Base-by-base conservation (phyloP, 2,113 vertebrate genomes). In the Psettodes erumei region DNA sequence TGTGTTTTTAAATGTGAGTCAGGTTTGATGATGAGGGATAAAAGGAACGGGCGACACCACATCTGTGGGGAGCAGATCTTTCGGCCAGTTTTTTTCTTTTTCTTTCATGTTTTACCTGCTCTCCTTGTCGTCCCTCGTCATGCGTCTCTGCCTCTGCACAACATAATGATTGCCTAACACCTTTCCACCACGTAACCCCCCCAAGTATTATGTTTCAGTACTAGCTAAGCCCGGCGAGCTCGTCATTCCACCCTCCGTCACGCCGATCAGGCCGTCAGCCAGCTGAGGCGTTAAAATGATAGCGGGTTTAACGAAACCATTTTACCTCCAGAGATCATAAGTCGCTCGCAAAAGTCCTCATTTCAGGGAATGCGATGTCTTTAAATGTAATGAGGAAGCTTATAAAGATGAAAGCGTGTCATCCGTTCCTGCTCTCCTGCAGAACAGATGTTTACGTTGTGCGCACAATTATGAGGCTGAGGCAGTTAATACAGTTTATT, bases 141-240 rank as follows among this genome's bases (percentile, higher is more conserved):
- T 11, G 9, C 61, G 70, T 72, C 66, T 72, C 66, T 50, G 50
- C 19, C 33, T 35, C n/a, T 43, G 8, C 0, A 33, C 73, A 27
- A 38, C 47, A 53, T 12, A 42, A 42, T 40, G 71, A 51, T 48
- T 42, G 63, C 42, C 53, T 60, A 8, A 67, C 81, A 66, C 43
- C 59, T 54, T 37, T 9, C 61, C 60, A 54, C 28, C n/a, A 2
- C 21, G 62, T 56, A n/a, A 73, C 42, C 16, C 60, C 37, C 50
- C 23, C 40, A 54, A n/a, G 70, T 28, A 2, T 85, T 58, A 25
- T 25, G 59, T 86, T 79, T 70, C 75, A 76, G 62, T 8, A 6
- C 53, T 1, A 30, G 65, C 33, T 64, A 3, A 69, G 42, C 70
- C 32, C n/a, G 60, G 68, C 50, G 60, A 61, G 69, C 69, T 47